A percentile compares a stretch with the other conserved stretches of the same genome.
phyloP scores from a whole-genome alignment of 2,888 invertebrate species.

The Tetheella fluctuosa region DNA sequence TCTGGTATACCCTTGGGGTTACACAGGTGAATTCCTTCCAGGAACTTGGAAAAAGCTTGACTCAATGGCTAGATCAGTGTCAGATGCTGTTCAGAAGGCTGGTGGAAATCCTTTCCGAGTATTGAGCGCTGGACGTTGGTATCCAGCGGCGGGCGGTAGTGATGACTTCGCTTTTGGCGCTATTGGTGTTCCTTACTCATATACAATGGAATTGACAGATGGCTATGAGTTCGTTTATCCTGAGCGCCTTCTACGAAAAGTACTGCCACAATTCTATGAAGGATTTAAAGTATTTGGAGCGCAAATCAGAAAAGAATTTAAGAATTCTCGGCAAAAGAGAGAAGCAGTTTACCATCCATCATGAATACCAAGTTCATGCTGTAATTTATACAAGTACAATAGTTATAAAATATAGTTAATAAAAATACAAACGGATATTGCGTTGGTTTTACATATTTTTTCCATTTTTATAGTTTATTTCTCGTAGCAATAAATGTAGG shows the following conservation, averaged over 20 bases:
- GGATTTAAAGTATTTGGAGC: slow-evolving; percentile 64
- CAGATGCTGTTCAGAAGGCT: slow-evolving; percentile 64
- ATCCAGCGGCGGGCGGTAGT: slow-evolving; percentile 85
- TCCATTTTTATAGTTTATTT: background rate
- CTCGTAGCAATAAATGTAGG: background rate
- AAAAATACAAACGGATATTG: background rate
- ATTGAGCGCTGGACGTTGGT: slow-evolving; percentile 81
- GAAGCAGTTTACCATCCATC: background rate
- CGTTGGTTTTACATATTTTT: background rate
- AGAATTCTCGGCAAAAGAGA: background rate
- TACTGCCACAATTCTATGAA: slow-evolving; percentile 67
- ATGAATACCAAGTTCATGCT: slow-evolving; percentile 33
- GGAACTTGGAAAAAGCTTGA: slow-evolving; percentile 75
- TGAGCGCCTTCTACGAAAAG: slow-evolving; percentile 52
- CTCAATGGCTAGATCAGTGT: slow-evolving; percentile 64
- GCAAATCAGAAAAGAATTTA: slow-evolving; percentile 64
- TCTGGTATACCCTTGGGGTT: slow-evolving; percentile 87
- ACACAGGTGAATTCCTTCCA: slow-evolving; percentile 76
- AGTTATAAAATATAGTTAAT: slow-evolving; percentile 21
- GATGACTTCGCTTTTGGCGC: slow-evolving; percentile 85
- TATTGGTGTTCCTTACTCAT: slow-evolving; percentile 80
- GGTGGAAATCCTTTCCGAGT: slow-evolving; percentile 76
- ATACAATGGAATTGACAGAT: slow-evolving; percentile 85
- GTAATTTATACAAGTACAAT: slow-evolving; percentile 17
- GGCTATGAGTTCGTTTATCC: slow-evolving; percentile 88